These are phyloP conservation scores for Catharus ustulatus DNA, from an alignment of 2,797 vertebrate species.

Conservation along the genomic window DNA sequence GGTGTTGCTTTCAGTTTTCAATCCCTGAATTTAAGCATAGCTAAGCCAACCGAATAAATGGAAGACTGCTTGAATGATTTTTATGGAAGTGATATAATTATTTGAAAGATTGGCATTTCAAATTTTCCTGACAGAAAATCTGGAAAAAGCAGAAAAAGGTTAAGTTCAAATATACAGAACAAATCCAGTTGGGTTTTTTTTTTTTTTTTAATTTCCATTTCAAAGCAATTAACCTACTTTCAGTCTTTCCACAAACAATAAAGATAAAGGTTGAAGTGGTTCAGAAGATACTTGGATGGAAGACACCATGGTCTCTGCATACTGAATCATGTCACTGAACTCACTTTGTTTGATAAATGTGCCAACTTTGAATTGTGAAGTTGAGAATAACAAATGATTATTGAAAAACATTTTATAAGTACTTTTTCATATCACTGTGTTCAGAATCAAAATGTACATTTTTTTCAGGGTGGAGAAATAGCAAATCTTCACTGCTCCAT, in stretches of 20 bases:
- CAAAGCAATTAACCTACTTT: slow-evolving; percentile 36
- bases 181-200: background rate
- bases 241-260: slow-evolving; percentile 59
- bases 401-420: background rate
- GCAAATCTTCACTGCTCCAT: background rate
- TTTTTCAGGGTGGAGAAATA: background rate
- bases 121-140: slow-evolving; percentile 63
- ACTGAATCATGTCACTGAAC: background rate
- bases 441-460: background rate
- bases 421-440: background rate
- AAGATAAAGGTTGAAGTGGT: slow-evolving; percentile 35
- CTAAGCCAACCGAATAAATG: slow-evolving; percentile 51
- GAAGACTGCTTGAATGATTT: slow-evolving; percentile 52
- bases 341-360: background rate
- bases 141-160: slow-evolving; percentile 58
- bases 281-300: slow-evolving; percentile 37
- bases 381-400: background rate
- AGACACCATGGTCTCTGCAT: background rate
- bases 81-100: slow-evolving; percentile 64
- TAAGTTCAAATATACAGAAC: slow-evolving; percentile 48
- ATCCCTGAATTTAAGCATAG: background rate
- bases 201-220: slow-evolving; percentile 38
- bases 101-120: slow-evolving; percentile 53
- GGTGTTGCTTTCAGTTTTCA: slow-evolving; percentile 28
- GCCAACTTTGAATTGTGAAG: background rate